Percentiles rank a stretch among this genome's conserved stretches.
Evolutionary conservation across 2,888 invertebrate species (phyloP).

Genomic region (Microctonus aethiopoides): DNA sequence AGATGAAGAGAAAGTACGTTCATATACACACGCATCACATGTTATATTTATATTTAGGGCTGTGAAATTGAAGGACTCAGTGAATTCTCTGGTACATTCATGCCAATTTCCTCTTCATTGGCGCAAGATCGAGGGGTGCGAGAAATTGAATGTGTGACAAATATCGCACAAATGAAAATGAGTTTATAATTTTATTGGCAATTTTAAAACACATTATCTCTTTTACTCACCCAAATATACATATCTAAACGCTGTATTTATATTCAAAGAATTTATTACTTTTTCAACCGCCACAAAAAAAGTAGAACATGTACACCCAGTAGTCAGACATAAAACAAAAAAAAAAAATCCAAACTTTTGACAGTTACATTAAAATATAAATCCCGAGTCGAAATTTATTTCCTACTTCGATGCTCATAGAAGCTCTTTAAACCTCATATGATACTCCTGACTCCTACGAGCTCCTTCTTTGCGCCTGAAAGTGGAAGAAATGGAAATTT

Average conservation of each 20-base stretch:
- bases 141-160: slow-evolving; percentile 6
- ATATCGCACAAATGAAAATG: slow-evolving; percentile 32
- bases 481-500: too few relatives aligned
- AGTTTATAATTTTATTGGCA: slow-evolving; percentile 65
- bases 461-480: too few relatives aligned
- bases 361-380: background rate
- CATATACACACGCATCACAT: background rate
- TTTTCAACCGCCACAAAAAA: background rate
- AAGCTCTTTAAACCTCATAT: too few relatives aligned
- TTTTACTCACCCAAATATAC: background rate
- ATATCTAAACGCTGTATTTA: too few relatives aligned
- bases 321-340: background rate
- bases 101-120: slow-evolving; percentile 62
- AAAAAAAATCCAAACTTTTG: background rate
- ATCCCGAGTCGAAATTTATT: too few relatives aligned
- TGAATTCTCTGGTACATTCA: slow-evolving; percentile 48
- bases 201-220: slow-evolving; percentile 59
- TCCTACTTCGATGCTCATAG: too few relatives aligned
- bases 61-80: slow-evolving; percentile 62
- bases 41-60: slow-evolving; percentile 8
- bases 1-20: slow-evolving; percentile 5
- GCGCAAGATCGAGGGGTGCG: slow-evolving; percentile 19
- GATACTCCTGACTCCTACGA: too few relatives aligned
- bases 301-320: background rate
- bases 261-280: too few relatives aligned